Base-by-base conservation (phyloP, 2,797 vertebrate genomes). In the Myotis daubentonii region DNA sequence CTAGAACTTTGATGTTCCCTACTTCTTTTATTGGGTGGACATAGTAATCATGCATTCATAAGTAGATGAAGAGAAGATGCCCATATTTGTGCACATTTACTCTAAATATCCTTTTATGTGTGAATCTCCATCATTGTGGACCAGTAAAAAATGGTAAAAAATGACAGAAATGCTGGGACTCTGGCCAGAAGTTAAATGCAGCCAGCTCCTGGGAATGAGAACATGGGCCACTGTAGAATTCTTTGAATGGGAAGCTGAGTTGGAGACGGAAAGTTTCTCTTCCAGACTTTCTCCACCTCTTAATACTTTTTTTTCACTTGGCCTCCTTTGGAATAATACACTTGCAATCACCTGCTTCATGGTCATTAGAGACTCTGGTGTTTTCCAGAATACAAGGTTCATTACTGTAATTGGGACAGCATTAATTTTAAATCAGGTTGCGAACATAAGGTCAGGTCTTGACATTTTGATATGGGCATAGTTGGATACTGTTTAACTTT, bases 171-270 rank as follows among this genome's bases (percentile, higher is more conserved):
- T 89, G 23, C 75, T 76, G 41, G 76, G 55, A 87, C 65, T 65
- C n/a, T 85, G 36, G 83, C 71, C 80, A 91, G 79, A 95, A 91
- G 51, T 89, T 87, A 87, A 93, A 89, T 47, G 51, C 60, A 25
- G 17, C 16, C 47, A 94, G 44, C 47, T 84, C 36, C 47, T 81
- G 23, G 60, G 28, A 44, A 76, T 86, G 55, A 38, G 16, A 53
- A 13, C 22, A 25, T 41, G 68, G 80, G 22, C 13, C 71, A 88
- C 23, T 66, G 8, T 11, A 86, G 60, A 80, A 89, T 75, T 91
- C 79, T 92, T 71, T 87, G 68, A 93, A 78, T 94, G 19, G 65
- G 80, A 82, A 87, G 10, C 25, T 91, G 44, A 5, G 1, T 84
- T 96, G 82, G 6, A 17, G 17, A 60, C 79, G 89, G 83, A 89